Conservation (phyloP, 2,888 invertebrate genomes). For the Himalopsyche japonica region DNA sequence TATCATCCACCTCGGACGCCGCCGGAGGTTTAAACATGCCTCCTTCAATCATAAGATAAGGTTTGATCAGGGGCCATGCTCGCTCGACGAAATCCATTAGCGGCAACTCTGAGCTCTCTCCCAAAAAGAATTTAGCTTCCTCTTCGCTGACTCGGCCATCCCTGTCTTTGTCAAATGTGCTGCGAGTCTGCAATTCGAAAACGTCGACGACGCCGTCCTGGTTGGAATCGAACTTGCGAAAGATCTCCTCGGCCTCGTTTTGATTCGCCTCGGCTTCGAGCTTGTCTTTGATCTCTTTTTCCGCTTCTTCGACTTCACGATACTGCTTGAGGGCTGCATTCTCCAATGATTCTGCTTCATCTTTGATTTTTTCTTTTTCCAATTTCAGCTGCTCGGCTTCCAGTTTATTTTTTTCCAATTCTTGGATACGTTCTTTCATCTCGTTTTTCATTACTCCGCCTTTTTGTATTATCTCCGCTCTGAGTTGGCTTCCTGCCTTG, state of each 20-base stretch:
- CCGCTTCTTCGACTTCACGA: constrained; percentile 68
- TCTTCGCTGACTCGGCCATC: constrained; percentile 87
- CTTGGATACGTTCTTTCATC: constrained; percentile 69
- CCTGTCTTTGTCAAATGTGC: constrained; percentile 85
- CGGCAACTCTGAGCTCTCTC: constrained; percentile 68
- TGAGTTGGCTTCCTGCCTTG: constrained; percentile 77
- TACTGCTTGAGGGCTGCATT: constrained; percentile 76
- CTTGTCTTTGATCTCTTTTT: constrained; percentile 62
- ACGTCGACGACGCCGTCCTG: constrained; percentile 73
- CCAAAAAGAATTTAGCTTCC: constrained; percentile 78
- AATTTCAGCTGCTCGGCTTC: constrained; percentile 79
- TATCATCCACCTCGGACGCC: constrained; percentile 45
- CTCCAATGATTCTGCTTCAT: constrained; percentile 73
- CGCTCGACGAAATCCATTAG: constrained; percentile 68
- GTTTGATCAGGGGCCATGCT: constrained; percentile 81
- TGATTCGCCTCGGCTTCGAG: constrained; percentile 60
- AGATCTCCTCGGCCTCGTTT: constrained; percentile 73
- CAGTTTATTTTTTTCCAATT: constrained; percentile 70
- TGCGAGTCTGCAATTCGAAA: constrained; percentile 69
- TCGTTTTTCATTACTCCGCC: constrained; percentile 77
- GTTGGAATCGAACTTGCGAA: constrained; percentile 80
- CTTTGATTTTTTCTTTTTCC: constrained; percentile 77
- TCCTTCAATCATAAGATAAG: constrained; percentile 75
- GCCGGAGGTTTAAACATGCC: constrained; percentile 67
- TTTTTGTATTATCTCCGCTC: constrained; percentile 72